phyloP scores from a whole-genome alignment of 2,888 invertebrate species.

The Rhagonycha lutea region DNA sequence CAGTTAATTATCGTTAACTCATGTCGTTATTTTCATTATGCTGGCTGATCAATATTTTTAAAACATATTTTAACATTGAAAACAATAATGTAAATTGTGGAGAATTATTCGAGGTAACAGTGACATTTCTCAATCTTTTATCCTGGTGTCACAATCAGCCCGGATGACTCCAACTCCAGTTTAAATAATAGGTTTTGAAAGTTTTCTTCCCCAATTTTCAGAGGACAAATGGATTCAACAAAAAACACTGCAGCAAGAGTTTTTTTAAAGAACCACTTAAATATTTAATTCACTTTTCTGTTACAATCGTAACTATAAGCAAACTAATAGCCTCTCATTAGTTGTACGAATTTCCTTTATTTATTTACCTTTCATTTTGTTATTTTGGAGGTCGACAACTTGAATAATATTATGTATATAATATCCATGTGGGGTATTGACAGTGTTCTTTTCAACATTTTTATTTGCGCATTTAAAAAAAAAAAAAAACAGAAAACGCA shows the following conservation, averaged over 20 bases:
- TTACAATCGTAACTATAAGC: neutral
- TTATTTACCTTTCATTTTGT: neutral
- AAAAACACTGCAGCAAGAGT: neutral
- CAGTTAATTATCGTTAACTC: no score
- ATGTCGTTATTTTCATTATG: neutral
- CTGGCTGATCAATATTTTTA: no score
- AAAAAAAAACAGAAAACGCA: neutral
- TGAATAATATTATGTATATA: neutral
- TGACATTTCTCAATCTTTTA: neutral
- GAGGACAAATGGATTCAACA: neutral
- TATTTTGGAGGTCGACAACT: neutral
- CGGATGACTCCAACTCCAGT: neutral
- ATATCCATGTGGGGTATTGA: neutral
- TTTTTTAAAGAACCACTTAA: neutral
- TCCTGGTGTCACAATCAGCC: neutral
- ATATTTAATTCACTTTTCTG: neutral
- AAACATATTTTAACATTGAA: no score
- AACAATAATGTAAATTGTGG: no score
- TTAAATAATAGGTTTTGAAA: neutral
- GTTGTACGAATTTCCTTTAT: neutral
- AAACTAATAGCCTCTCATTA: neutral
- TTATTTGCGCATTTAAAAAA: neutral
- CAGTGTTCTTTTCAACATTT: neutral
- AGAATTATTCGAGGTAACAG: no score
- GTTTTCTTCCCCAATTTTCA: neutral